Conservation (phyloP, 2,797 vertebrate species). For the Poecile montanus region DNA sequence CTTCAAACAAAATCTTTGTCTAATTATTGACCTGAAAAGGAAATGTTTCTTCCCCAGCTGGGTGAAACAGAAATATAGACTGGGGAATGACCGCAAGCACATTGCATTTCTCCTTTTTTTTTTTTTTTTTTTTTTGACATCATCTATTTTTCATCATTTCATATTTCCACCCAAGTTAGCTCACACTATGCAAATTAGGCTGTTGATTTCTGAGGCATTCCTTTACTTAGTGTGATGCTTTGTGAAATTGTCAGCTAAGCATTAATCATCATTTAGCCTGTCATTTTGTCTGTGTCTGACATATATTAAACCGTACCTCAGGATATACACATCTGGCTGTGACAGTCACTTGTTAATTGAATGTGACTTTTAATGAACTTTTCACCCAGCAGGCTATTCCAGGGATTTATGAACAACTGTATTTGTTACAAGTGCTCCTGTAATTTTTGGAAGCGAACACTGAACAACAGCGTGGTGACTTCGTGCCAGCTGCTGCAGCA, state of each 20-base stretch:
- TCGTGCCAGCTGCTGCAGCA: background rate
- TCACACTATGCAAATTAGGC: background rate
- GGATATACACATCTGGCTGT: slow-evolving; percentile 3
- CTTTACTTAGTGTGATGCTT: background rate
- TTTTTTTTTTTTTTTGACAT: background rate
- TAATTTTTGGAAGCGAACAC: background rate
- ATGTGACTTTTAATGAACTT: slow-evolving; percentile 53
- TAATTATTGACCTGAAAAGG: background rate
- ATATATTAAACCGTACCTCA: background rate
- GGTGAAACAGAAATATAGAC: background rate
- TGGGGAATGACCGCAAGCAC: background rate
- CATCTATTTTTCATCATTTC: background rate
- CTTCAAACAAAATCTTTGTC: background rate
- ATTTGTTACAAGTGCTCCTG: background rate
- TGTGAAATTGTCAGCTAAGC: slow-evolving; percentile 10
- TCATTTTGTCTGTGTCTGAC: slow-evolving; percentile 1
- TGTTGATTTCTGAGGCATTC: background rate
- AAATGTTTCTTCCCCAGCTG: background rate
- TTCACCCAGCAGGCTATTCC: slow-evolving; percentile 3
- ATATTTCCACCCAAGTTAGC: background rate
- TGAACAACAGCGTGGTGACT: background rate
- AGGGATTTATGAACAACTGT: background rate
- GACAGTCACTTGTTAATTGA: slow-evolving; percentile 43
- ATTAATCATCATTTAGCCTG: slow-evolving; percentile 34
- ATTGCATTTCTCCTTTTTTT: background rate